Conservation (phyloP, 2,113 vertebrate genomes). For the Holacanthus passer region DNA sequence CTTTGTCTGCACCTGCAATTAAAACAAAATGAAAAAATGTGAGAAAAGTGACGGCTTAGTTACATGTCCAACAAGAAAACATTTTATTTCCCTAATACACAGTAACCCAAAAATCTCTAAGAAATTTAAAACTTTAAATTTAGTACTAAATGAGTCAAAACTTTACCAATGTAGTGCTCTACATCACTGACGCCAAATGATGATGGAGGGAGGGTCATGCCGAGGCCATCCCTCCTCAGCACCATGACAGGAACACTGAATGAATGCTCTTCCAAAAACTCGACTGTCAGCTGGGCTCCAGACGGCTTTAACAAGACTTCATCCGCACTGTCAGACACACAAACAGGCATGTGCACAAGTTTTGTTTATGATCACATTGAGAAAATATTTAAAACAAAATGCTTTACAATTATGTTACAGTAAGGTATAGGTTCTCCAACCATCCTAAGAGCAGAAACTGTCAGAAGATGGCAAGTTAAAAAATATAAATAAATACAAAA, state of each 20-base stretch:
- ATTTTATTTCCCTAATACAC: neutral
- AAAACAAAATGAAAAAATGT: conserved; percentile 7
- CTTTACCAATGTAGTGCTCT: conserved; percentile 91
- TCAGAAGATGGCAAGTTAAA: too few relatives aligned
- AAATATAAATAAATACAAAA: neutral
- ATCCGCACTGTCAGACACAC: conserved; percentile 86
- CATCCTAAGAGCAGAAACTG: neutral
- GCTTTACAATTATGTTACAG: neutral
- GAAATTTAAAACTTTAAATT: neutral
- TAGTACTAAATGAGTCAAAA: neutral
- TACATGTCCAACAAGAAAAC: neutral
- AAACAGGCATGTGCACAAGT: conserved; percentile 34
- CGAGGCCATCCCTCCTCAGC: conserved; percentile 90
- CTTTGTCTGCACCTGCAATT: conserved; percentile 88
- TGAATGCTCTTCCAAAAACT: conserved; percentile 94
- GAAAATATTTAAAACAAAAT: neutral
- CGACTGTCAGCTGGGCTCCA: conserved; percentile 92
- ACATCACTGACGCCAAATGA: conserved; percentile 91
- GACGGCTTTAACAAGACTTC: conserved; percentile 92
- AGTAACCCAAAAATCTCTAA: neutral
- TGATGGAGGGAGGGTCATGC: conserved; percentile 92
- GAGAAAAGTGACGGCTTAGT: neutral
- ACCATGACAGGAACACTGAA: conserved; percentile 95
- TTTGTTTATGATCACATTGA: conserved; percentile 4
- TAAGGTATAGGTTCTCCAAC: neutral